These are phyloP conservation scores for Platycheirus albimanus DNA, from an alignment of 2,888 invertebrate species.

Conservation along the genomic window DNA sequence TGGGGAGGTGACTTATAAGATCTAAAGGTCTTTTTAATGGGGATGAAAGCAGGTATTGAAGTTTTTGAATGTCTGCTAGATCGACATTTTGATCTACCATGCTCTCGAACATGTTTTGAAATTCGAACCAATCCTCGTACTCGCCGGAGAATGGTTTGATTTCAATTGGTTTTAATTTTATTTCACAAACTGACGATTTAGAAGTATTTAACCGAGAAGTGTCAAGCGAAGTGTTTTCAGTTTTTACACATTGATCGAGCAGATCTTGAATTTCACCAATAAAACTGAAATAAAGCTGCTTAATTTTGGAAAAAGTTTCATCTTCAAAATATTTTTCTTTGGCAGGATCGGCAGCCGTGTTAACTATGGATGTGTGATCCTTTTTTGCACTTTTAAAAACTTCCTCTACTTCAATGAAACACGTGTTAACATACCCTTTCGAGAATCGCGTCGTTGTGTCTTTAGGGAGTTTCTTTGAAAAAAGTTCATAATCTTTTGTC, in stretches of 20 bases:
- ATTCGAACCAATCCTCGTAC: constrained; percentile 31
- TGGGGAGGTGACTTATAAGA: background rate
- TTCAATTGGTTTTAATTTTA: constrained; percentile 7
- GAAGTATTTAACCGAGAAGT: constrained; percentile 7
- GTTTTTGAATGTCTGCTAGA: constrained; percentile 7
- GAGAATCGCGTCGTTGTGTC: constrained; percentile 12
- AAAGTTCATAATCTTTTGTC: background rate
- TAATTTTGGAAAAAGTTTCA: constrained; percentile 33
- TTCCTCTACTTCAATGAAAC: background rate
- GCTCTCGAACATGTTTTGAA: constrained; percentile 14
- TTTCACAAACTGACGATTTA: constrained; percentile 15
- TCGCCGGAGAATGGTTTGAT: constrained; percentile 21
- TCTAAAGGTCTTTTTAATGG: background rate
- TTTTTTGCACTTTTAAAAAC: constrained; percentile 22
- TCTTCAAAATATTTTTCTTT: constrained; percentile 15
- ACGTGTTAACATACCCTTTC: background rate
- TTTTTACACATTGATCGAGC: background rate
- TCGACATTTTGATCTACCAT: constrained; percentile 13
- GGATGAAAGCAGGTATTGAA: constrained; percentile 4
- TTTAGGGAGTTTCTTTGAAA: background rate
- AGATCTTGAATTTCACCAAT: constrained; percentile 10
- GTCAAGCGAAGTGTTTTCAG: background rate
- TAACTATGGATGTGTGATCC: constrained; percentile 25
- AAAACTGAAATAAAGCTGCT: constrained; percentile 13
- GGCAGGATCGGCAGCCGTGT: constrained; percentile 9